Evolutionary conservation across 1,140 invertebrate species (phyloP).

Genomic region (Leptopilina clavipes): DNA sequence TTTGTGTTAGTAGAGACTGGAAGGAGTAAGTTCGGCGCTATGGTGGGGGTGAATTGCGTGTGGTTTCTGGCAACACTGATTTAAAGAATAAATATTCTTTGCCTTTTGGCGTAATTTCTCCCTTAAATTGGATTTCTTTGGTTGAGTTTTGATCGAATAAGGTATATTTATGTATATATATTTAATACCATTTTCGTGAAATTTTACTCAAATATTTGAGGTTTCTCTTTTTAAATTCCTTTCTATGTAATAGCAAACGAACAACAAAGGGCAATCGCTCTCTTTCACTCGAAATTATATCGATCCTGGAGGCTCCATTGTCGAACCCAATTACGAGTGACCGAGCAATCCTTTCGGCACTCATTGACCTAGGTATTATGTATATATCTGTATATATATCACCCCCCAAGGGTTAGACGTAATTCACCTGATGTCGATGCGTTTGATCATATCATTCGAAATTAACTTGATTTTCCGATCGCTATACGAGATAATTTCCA

Average conservation of each 20-base stretch:
- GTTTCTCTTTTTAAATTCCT: background rate
- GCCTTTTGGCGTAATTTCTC: no score
- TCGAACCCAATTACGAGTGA: constrained; percentile 45
- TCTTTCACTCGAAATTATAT: constrained; percentile 33
- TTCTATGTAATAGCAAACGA: background rate
- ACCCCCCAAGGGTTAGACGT: constrained; percentile 69
- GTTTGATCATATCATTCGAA: constrained; percentile 56
- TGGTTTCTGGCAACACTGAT: no score
- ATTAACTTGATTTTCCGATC: background rate
- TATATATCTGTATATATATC: constrained; percentile 33
- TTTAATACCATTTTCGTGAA: background rate
- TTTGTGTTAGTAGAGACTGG: no score
- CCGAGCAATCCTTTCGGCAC: constrained; percentile 48
- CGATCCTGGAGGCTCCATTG: constrained; percentile 17
- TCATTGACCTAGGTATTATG: constrained; percentile 51
- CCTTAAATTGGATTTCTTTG: no score
- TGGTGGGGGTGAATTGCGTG: no score
- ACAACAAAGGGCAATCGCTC: constrained; percentile 15
- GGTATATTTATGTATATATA: background rate
- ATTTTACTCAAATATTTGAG: background rate
- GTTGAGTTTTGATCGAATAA: background rate
- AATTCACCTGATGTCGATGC: constrained; percentile 65
- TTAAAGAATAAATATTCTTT: no score
- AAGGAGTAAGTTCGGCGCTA: no score
- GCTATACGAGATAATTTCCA: background rate